Evolutionary conservation across 2,888 invertebrate species (phyloP).

Genomic region (Gymnocheta viridis): DNA sequence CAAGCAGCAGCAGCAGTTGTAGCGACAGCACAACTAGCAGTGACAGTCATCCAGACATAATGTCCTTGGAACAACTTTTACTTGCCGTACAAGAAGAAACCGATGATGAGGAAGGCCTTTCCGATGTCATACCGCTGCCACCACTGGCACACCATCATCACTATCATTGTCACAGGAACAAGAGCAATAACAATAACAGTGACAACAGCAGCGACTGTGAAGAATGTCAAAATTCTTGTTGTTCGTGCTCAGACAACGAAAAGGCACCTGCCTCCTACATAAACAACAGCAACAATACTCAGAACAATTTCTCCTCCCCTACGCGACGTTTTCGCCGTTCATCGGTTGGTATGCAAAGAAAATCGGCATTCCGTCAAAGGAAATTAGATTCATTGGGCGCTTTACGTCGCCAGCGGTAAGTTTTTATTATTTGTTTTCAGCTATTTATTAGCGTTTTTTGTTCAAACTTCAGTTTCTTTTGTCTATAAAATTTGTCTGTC

Average conservation of each 20-base stretch:
- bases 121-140: slow-evolving; percentile 59
- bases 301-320: slow-evolving; percentile 15
- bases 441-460: not conserved
- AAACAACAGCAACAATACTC: slow-evolving; percentile 28
- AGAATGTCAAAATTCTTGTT: slow-evolving; percentile 42
- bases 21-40: slow-evolving; percentile 65
- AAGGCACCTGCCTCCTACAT: slow-evolving; percentile 18
- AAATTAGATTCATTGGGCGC: slow-evolving; percentile 79
- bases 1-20: slow-evolving; percentile 58
- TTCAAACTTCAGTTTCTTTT: not conserved
- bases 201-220: slow-evolving; percentile 45
- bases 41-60: slow-evolving; percentile 69
- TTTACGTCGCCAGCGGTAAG: slow-evolving; percentile 80
- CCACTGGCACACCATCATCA: slow-evolving; percentile 60
- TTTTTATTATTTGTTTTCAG: no score
- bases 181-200: slow-evolving; percentile 42
- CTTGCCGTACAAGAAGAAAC: slow-evolving; percentile 77
- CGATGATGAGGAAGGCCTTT: slow-evolving; percentile 71
- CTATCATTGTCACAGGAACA: slow-evolving; percentile 43
- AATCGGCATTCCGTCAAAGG: slow-evolving; percentile 80
- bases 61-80: slow-evolving; percentile 76
- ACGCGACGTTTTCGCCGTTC: slow-evolving; percentile 77
- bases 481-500: not conserved
- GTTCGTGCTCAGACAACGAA: slow-evolving; percentile 54
- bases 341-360: slow-evolving; percentile 79